Conservation (phyloP, 2,113 vertebrate genomes). For the Poeciliopsis retropinna region DNA sequence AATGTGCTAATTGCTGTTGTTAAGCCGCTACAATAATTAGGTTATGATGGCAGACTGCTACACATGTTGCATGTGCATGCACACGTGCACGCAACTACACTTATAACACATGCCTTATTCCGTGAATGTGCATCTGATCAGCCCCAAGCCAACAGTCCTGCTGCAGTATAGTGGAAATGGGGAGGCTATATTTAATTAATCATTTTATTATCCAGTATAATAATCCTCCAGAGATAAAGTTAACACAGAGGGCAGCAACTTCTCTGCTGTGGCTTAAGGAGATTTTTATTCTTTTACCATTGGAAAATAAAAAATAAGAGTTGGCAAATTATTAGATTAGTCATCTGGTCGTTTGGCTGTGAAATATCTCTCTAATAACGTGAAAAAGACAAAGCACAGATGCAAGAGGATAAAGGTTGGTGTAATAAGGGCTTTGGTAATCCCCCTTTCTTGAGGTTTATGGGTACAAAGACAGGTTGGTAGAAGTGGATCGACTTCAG, state of each 20-base stretch:
- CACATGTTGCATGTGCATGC: conserved; percentile 45
- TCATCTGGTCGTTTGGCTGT: conserved; percentile 29
- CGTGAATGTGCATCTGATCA: conserved; percentile 18
- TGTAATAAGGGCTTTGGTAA: conserved; percentile 4
- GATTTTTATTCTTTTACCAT: conserved; percentile 13
- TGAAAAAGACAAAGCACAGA: conserved; percentile 23
- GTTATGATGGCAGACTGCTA: conserved; percentile 78
- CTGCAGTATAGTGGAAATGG: conserved; percentile 51
- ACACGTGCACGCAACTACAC: conserved; percentile 10
- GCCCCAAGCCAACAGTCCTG: conserved; percentile 49
- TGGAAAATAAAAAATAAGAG: conserved; percentile 28
- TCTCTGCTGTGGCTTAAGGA: conserved; percentile 34
- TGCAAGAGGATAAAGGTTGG: neutral
- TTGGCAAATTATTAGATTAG: conserved; percentile 35
- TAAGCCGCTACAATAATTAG: conserved; percentile 81
- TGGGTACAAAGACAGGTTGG: neutral
- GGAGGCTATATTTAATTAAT: conserved; percentile 62
- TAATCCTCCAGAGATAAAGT: conserved; percentile 50
- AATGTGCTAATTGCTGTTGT: conserved; percentile 83
- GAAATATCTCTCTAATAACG: conserved; percentile 14
- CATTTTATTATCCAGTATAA: conserved; percentile 57
- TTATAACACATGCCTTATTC: conserved; percentile 11
- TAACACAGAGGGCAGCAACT: conserved; percentile 43
- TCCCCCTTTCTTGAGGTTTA: neutral
- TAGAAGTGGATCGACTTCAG: neutral